Conservation (phyloP, 2,113 vertebrate genomes). For the Tragelaphus buxtoni region DNA sequence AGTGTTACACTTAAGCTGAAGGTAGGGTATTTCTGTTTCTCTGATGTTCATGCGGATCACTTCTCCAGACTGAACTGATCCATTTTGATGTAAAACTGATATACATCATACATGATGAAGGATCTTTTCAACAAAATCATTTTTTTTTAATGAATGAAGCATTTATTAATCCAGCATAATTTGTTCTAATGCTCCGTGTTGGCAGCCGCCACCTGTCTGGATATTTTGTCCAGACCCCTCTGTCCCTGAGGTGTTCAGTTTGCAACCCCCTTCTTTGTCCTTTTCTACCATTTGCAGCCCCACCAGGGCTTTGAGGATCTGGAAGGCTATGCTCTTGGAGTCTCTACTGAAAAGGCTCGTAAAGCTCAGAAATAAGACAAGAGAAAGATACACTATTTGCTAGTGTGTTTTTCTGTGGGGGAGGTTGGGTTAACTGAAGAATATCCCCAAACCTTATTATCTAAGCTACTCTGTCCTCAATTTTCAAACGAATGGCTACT, state of each 20-base stretch:
- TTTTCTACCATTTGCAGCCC: neutral
- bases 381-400: neutral
- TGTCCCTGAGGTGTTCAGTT: neutral
- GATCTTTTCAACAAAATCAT: neutral
- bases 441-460: neutral
- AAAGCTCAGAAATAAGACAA: neutral
- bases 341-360: neutral
- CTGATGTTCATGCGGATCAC: neutral
- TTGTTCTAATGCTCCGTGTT: neutral
- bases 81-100: neutral
- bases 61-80: neutral
- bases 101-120: neutral
- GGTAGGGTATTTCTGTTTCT: neutral
- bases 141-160: neutral
- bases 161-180: neutral
- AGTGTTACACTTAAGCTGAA: neutral
- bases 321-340: neutral
- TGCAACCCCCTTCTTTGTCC: neutral
- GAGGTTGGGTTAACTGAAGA: neutral
- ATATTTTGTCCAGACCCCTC: neutral
- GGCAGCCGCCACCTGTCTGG: neutral
- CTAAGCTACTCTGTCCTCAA: neutral
- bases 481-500: neutral
- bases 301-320: neutral
- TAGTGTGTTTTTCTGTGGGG: neutral